Conservation (phyloP, 1,140 invertebrate species). For the Rhopalosiphum maidis region DNA sequence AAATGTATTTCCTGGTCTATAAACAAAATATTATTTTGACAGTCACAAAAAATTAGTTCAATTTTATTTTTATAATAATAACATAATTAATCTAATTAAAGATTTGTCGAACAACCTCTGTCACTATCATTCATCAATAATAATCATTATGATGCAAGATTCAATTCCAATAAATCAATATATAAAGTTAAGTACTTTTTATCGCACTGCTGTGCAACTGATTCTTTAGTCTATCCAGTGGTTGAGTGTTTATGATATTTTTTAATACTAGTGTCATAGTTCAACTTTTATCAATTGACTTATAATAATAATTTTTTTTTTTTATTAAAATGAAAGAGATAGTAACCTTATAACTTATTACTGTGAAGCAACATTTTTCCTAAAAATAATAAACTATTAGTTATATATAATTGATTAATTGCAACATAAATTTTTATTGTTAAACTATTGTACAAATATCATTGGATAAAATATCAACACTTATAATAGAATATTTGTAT, state of each 20-base stretch:
- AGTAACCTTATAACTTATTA: not conserved
- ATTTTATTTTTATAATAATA: not conserved
- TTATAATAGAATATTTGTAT: not conserved
- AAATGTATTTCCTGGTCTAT: not conserved
- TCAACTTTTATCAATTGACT: slow-evolving; percentile 32
- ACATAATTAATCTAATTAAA: not conserved
- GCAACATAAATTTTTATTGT: not conserved
- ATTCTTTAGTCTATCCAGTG: not conserved
- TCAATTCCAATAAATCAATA: not conserved
- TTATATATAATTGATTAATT: not conserved
- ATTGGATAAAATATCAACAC: not conserved
- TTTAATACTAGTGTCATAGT: slow-evolving; percentile 35
- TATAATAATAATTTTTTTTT: not conserved
- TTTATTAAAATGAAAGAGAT: slow-evolving; percentile 37
- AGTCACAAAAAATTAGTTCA: not conserved
- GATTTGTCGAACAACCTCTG: not conserved
- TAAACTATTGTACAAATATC: not conserved
- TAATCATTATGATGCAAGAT: slow-evolving; percentile 17
- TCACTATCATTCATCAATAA: not conserved
- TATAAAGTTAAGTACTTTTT: not conserved
- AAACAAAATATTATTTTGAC: not conserved
- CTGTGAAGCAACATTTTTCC: slow-evolving; percentile 21
- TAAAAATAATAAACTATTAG: not conserved
- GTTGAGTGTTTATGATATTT: not conserved
- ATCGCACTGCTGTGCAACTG: not conserved